phyloP scores from a whole-genome alignment of 2,113 vertebrate genomes.

The Cynocephalus volans region DNA sequence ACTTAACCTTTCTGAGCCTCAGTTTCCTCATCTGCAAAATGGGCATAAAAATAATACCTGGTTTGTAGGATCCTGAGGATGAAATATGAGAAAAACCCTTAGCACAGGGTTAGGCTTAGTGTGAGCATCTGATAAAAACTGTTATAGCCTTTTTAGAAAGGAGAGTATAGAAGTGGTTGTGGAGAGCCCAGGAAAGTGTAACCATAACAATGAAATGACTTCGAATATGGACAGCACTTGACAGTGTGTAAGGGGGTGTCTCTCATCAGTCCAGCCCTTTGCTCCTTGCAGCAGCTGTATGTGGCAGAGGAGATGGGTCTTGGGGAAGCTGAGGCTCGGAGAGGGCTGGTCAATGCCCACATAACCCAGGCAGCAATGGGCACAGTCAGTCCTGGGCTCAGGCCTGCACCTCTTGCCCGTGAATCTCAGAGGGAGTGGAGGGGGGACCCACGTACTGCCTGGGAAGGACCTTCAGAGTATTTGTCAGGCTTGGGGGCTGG shows the following conservation, averaged over 20 bases:
- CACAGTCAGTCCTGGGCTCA: neutral
- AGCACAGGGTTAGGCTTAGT: rapidly evolving
- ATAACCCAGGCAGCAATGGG: neutral
- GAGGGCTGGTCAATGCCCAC: neutral
- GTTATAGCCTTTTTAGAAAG: neutral
- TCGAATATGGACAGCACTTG: rapidly evolving
- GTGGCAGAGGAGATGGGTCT: neutral
- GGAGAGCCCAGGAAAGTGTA: neutral
- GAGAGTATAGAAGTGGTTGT: neutral
- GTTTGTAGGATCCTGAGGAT: neutral
- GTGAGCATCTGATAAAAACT: neutral
- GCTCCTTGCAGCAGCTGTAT: rapidly evolving
- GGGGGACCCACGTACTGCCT: rapidly evolving
- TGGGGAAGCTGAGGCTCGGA: neutral
- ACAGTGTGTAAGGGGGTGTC: neutral
- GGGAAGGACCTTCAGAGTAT: neutral
- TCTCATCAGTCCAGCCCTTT: rapidly evolving
- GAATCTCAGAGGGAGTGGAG: neutral
- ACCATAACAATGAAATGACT: neutral
- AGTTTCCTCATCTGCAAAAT: neutral
- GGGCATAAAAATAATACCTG: neutral
- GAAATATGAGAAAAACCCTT: neutral
- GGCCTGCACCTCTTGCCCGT: neutral
- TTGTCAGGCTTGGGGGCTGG: neutral
- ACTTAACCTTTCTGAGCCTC: neutral